Base-by-base conservation (phyloP, 2,888 invertebrate species). In the Cyclophora albipunctata region DNA sequence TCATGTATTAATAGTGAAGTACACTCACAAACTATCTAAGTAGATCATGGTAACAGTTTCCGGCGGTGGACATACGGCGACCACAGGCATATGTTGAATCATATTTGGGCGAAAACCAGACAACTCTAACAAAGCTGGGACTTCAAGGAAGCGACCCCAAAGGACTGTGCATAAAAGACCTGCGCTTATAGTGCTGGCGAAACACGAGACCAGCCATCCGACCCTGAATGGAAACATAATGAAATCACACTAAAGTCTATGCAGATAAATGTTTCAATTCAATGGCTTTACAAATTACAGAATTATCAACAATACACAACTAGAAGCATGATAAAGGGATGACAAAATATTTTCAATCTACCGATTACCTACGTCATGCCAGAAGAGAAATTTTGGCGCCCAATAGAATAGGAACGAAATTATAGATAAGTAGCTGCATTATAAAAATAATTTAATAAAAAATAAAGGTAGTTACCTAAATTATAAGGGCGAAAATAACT, bases 101-200 rank as follows among this genome's bases (percentile, higher is more conserved):
- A 58, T 20, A n/a, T 60, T 49, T 1, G 52, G 44, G 5, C 54
- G 56, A 4, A 57, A 5, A 50, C 75, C 75, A 7, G 55, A 60
- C 4, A 79, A 61, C 40, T 73, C 67, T 6, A 87, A 63, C 52
- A 87, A 52, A 3, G 82, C 80, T 0, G 87, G 86, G 41, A 79
- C 64, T 45, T 81, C 66, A 44, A 70, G 57, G 66, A 84, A 86
- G 5, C 86, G 75, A 42, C 69, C 69, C 86, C 86, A 86, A 52
- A 88, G 65, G 51, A 80, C 83, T 0, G 71, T 69, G 67, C 80
- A 84, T 7, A 86, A 72, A 49, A 75, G 51, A 5, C 76, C 83
- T 0, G 84, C 83, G 55, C 84, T 83, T 48, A 73, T 71, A 2
- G 83, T 77, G 60, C 83, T 81, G 0, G 75, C 73, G 40, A 62